These are phyloP conservation scores for Spinus olivaceus DNA, from an alignment of 2,797 vertebrate genomes.

Conservation along the genomic window DNA sequence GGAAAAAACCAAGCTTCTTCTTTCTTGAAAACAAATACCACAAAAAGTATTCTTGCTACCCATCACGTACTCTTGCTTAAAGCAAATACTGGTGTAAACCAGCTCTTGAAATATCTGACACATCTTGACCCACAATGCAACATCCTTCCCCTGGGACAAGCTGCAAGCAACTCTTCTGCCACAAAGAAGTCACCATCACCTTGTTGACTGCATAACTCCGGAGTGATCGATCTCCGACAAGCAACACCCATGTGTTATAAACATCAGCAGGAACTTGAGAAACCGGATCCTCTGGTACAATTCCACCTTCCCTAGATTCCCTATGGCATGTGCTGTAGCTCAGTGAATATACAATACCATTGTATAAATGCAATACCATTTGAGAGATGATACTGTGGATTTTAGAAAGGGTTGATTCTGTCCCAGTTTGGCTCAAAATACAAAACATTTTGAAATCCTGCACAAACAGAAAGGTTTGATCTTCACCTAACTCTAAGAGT, in stretches of 20 bases:
- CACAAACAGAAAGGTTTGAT: neutral
- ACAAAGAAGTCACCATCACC: slow-evolving; percentile 28
- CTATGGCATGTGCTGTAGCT: neutral
- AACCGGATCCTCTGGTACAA: slow-evolving; percentile 30
- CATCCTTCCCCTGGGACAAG: neutral
- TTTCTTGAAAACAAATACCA: neutral
- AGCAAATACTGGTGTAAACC: neutral
- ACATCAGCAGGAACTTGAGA: slow-evolving; percentile 50
- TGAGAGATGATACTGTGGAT: neutral
- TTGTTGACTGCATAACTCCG: slow-evolving; percentile 19
- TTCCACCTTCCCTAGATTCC: slow-evolving; percentile 16
- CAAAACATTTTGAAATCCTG: neutral
- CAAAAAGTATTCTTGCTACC: slow-evolving; percentile 21
- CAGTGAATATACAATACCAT: too few relatives aligned
- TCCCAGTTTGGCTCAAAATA: neutral
- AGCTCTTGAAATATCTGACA: slow-evolving; percentile 15
- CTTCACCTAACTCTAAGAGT: neutral
- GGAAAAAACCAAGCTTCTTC: neutral
- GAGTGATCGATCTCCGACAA: slow-evolving; percentile 19
- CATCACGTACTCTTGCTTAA: neutral
- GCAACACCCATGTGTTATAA: slow-evolving; percentile 36
- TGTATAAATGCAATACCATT: slow-evolving; percentile 26
- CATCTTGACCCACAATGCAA: slow-evolving; percentile 43
- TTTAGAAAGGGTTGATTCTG: neutral
- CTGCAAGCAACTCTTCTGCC: neutral